Base-by-base conservation (phyloP, 2,797 vertebrate species). In the Xyrichtys novacula region DNA sequence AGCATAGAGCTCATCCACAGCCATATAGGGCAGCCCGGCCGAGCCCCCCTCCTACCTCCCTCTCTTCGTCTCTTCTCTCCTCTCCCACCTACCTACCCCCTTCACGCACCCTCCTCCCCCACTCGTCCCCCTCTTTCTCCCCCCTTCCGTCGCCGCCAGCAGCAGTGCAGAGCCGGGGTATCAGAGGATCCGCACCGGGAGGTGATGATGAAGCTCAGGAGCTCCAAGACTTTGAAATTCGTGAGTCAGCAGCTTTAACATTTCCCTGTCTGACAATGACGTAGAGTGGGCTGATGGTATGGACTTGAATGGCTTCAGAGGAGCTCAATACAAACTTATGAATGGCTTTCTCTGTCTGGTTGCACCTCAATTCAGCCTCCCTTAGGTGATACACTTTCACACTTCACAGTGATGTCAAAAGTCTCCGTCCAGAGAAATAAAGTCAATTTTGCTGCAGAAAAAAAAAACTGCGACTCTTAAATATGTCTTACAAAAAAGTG, bases 1-100 rank as follows among this genome's bases (percentile, higher is more conserved):
- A 95, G 95, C 95, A 92, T 94, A 92, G 87, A 95, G 95, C 95
- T 96, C 95, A 94, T 97, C 96, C 95, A 95, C 89, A 92, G 94
- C 96, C 97, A 95, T 97, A 96, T 96, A 97, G 96, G 94, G 96
- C 94, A 96, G 94, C 83, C 83, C 80, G 74, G 59, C 70, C 25
- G 65, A 83, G 62, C 67, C 83, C 80, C 80, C 68, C 48, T 23
- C n/a, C 43, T 16, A 39, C 56, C 80, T 87, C 63, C 88, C 82
- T 62, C 75, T 66, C 32, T 61, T 58, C 56, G 6, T 10, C 29
- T 22, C 61, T 25, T 17, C 36, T 58, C 57, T 28, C 10, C 11
- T 63, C 47, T 12, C 16, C 56, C 60, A 23, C 63, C 75, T 36
- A 42, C 36, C 70, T 53, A 47, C 80, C 66, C 72, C 46, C 23